Evolutionary conservation across 2,888 invertebrate species (phyloP), one percentile per base, ranked within the genome.

Genomic region (Neoitamus cyanurus): DNA sequence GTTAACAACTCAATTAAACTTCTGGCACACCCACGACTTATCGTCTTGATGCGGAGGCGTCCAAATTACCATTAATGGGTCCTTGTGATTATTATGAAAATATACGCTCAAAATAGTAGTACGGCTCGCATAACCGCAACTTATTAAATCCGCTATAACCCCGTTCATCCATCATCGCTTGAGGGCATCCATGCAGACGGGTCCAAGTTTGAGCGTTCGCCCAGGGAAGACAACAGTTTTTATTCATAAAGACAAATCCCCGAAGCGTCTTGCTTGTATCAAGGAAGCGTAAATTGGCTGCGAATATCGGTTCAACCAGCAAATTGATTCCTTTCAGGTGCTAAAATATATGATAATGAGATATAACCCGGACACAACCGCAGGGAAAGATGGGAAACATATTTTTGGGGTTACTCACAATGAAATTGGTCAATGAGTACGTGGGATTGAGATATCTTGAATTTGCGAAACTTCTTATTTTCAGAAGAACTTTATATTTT

Each of bases 261-360:
- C 11, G 31, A 36, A 73, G 31, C 36, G 3, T 73, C 37, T 73
- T 36, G 58, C 7, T 25, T 58, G 25, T 58, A 58, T 58, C 58
- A 25, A 15, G 36, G 36, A 34, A 72, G 20, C 73, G 36, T 73
- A 73, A 73, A 73, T 34, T 73, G 7, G 73, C 36, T 13, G 73
- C 20, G 36, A 34, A 20, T 34, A 73, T 20, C 34, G 34, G n/a
- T 73, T 34, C 31, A 73, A 20, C 70, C 70, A 31, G 36, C 73
- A 73, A 73, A 73, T 73, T 73, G 73, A 30, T 73, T 37, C 37
- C n/a, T 36, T 73, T 73, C 73, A 73, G 73, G 73, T 73, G 73
- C 73, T 73, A 73, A 73, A 72, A 37, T 73, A 6, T 73, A 73
- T 73, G 73, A 73, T 73, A 73, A 73, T 73, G 15, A 73, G 25